These are phyloP conservation scores for Hipparchia semele DNA, from an alignment of 2,888 invertebrate genomes.

Conservation along the genomic window DNA sequence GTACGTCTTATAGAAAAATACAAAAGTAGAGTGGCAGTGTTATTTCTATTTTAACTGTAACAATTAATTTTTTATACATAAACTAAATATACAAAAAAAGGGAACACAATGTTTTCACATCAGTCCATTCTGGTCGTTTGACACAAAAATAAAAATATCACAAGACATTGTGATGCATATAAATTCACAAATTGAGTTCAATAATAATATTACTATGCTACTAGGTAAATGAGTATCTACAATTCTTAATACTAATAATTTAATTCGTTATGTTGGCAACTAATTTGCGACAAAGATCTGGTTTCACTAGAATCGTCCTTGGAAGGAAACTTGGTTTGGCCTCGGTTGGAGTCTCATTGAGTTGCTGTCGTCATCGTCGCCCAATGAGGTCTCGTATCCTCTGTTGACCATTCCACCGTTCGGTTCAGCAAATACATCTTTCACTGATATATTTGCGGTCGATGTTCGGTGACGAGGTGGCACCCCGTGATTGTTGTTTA, in stretches of 20 bases:
- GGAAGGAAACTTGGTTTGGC: conserved; percentile 85
- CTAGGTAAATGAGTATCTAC: conserved; percentile 61
- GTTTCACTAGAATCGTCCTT: conserved; percentile 65
- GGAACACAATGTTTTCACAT: conserved; percentile 42
- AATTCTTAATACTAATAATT: conserved; percentile 46
- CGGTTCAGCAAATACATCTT: conserved; percentile 90
- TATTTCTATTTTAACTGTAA: conserved; percentile 59
- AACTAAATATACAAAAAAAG: conserved; percentile 50
- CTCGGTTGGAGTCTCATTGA: conserved; percentile 89
- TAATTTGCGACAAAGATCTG: conserved; percentile 39
- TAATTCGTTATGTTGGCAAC: conserved; percentile 60
- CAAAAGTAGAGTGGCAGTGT: conserved; percentile 69
- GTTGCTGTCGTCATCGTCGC: conserved; percentile 87
- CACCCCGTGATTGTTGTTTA: conserved; percentile 84
- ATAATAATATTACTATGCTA: conserved; percentile 42
- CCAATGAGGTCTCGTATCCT: conserved; percentile 87
- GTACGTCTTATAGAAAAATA: conserved; percentile 46
- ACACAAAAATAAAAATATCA: conserved; percentile 61
- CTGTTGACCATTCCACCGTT: conserved; percentile 88
- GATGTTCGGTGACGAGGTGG: conserved; percentile 88
- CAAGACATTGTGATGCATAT: conserved; percentile 56
- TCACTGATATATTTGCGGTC: conserved; percentile 90
- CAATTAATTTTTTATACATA: conserved; percentile 53
- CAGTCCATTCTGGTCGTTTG: conserved; percentile 32
- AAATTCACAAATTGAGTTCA: conserved; percentile 40